Percentiles rank a stretch among this genome's conserved stretches.
phyloP scores from a whole-genome alignment of 1,140 invertebrate species.

The Paraescarpia echinospica region DNA sequence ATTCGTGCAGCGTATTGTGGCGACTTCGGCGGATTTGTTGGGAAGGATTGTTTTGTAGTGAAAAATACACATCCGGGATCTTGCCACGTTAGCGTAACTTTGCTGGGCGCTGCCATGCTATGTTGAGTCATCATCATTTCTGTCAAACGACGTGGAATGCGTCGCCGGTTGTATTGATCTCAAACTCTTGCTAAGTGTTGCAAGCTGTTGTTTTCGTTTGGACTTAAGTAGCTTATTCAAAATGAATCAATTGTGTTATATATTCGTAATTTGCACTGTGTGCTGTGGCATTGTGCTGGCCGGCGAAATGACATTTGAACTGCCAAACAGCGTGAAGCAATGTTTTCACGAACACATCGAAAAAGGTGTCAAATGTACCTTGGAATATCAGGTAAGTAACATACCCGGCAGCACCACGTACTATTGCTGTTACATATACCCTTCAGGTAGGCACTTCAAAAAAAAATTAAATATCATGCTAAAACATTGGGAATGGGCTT shows the following conservation, averaged over 20 bases:
- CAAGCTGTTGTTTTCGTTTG: not conserved
- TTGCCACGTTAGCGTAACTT: not conserved
- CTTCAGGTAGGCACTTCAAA: not conserved
- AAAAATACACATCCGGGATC: not conserved
- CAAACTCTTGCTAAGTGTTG: not conserved
- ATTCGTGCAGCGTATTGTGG: not conserved
- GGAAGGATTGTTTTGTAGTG: not conserved
- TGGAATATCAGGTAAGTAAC: slow-evolving; percentile 91
- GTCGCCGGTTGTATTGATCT: not conserved
- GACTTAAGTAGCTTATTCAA: slow-evolving; percentile 1
- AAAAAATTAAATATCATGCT: too few species aligned
- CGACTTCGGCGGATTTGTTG: not conserved
- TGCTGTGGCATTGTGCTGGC: slow-evolving; percentile 9
- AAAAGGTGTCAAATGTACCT: slow-evolving; percentile 81
- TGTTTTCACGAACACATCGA: slow-evolving; percentile 96
- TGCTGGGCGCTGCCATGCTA: not conserved
- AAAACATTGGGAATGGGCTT: too few species aligned
- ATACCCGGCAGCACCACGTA: not conserved
- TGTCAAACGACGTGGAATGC: not conserved
- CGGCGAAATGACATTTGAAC: slow-evolving; percentile 95
- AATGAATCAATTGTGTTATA: not conserved
- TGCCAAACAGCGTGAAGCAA: slow-evolving; percentile 95
- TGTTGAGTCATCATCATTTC: not conserved
- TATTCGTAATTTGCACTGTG: not conserved
- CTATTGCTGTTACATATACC: not conserved